Evolutionary conservation across 2,888 invertebrate species (phyloP), one percentile per base, ranked within the genome.

Genomic region (Brachycybe producta): DNA sequence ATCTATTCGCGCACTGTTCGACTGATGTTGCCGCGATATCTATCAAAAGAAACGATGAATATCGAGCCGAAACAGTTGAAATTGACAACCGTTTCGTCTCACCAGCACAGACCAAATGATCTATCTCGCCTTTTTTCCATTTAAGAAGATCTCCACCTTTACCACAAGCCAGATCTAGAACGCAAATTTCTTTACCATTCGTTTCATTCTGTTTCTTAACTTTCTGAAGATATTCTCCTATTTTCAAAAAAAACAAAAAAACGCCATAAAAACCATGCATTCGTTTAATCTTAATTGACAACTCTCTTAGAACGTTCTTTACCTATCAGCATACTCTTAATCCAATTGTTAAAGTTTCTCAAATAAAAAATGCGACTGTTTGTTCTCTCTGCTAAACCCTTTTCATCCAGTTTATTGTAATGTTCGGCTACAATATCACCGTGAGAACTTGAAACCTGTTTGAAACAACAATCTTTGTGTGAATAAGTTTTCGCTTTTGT

Each of bases 141-240:
- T 99, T 99, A n/a, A 84, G 73, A 30, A 98, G 72, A 68, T 99
- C 98, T 2, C 98, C 98, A 19, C 98, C 98, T 73, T 99, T 99
- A 1, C 98, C 98, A 65, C 94, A 94, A 60, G 94, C 91, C 74
- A 98, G 80, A 66, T 98, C 98, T 47, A 95, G 70, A 0, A 91
- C 86, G 52, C 76, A 74, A 27, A 85, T 60, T 28, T 28, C 30
- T 19, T 47, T 54, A 19, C 21, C 40, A 15, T 34, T 15, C 17
- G 42, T 21, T 5, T 75, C 73, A n/a, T 80, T 80, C 56, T 78
- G 73, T 11, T 76, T 60, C 77, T 79, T 3, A 62, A 69, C 57
- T 75, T 74, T 61, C 75, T 79, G 40, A 79, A 74, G 66, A 77
- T 79, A 55, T 71, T 77, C 60, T 78, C 70, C 67, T 82, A 81